Percentiles rank a stretch among this genome's conserved stretches.
phyloP scores from a whole-genome alignment of 1,140 invertebrate genomes.

The Manduca sexta region DNA sequence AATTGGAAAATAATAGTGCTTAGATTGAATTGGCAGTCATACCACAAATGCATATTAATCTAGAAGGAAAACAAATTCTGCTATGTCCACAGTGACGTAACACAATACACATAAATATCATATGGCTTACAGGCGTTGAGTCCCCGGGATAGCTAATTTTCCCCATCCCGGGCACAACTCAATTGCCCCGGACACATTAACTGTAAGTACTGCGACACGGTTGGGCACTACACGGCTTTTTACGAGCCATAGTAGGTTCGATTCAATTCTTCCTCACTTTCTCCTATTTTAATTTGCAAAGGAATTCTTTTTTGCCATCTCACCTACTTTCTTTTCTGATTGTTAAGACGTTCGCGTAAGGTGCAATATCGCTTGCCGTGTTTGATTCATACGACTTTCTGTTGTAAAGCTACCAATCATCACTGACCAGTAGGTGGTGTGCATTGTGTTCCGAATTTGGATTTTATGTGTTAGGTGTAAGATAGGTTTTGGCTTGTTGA shows the following conservation, averaged over 20 bases:
- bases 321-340: neutral
- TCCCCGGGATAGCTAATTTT: constrained; percentile 60
- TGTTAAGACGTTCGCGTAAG: constrained; percentile 13
- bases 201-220: constrained; percentile 57
- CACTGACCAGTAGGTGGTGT: constrained; percentile 42
- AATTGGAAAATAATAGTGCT: too few species aligned
- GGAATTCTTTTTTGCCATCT: constrained; percentile 31
- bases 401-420: constrained; percentile 39
- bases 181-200: constrained; percentile 67
- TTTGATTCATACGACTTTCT: constrained; percentile 32
- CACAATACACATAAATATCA: too few species aligned
- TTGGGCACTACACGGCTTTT: constrained; percentile 49
- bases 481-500: constrained; percentile 23
- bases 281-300: constrained; percentile 64
- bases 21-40: too few species aligned
- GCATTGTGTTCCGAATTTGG: constrained; percentile 9
- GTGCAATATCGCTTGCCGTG: constrained; percentile 20
- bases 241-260: constrained; percentile 46
- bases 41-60: too few species aligned
- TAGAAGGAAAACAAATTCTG: too few species aligned
- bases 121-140: neutral
- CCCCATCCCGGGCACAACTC: constrained; percentile 52
- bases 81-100: neutral
- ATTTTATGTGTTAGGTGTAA: constrained; percentile 8
- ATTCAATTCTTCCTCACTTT: constrained; percentile 44